These are phyloP conservation scores for Hypselothyrea guttata DNA, from an alignment of 2,888 invertebrate species.

Conservation along the genomic window DNA sequence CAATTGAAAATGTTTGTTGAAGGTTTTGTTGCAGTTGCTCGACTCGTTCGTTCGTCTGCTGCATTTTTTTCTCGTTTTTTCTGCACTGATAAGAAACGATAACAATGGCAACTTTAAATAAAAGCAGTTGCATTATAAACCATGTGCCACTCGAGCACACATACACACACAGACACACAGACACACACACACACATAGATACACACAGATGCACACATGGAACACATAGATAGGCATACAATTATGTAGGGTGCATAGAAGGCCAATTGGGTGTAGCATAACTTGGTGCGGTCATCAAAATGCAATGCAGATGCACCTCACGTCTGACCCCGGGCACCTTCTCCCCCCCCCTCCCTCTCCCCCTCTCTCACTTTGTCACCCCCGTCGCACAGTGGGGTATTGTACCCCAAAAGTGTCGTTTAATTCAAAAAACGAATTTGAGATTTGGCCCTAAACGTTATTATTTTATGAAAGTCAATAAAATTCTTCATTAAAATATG, in stretches of 20 bases:
- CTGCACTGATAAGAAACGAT: constrained; percentile 23
- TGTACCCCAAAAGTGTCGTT: no score
- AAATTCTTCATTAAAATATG: no score
- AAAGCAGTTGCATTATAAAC: constrained; percentile 33
- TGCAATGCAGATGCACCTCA: constrained; percentile 53
- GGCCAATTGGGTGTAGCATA: constrained; percentile 61
- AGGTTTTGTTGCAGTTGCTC: background rate
- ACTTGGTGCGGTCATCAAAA: constrained; percentile 50
- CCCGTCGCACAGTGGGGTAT: no score
- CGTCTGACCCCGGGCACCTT: constrained; percentile 30
- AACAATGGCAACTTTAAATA: constrained; percentile 40
- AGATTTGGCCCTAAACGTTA: no score
- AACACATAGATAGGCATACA: background rate
- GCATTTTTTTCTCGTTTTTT: constrained; percentile 5
- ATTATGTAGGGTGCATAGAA: constrained; percentile 16
- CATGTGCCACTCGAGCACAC: constrained; percentile 5
- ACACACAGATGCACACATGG: background rate
- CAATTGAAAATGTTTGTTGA: constrained; percentile 16
- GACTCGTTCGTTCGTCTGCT: constrained; percentile 1
- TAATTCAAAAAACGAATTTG: no score
- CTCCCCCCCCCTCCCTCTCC: no score
- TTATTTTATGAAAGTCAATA: no score
- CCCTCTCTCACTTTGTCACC: no score
- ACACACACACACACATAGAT: no score
- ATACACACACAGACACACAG: background rate